These are phyloP conservation scores for Volucella inanis DNA, from an alignment of 2,888 invertebrate genomes.

Conservation along the genomic window DNA sequence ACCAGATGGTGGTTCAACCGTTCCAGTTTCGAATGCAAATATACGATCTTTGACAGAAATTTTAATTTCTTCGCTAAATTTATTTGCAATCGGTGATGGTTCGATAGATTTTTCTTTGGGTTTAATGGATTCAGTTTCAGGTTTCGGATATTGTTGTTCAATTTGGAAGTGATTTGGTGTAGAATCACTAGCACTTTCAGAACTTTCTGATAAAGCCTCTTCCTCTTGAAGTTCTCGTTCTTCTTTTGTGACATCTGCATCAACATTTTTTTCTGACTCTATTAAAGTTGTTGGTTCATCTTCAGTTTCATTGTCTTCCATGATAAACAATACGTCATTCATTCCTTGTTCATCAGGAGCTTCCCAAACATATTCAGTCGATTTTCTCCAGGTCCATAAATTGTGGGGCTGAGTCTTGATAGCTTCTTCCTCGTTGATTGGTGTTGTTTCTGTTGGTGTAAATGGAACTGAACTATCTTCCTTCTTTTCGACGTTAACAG, in stretches of 20 bases:
- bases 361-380: slow-evolving; percentile 53
- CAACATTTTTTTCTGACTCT: slow-evolving; percentile 77
- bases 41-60: slow-evolving; percentile 81
- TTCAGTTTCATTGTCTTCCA: slow-evolving; percentile 55
- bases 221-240: slow-evolving; percentile 69
- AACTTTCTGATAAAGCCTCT: slow-evolving; percentile 37
- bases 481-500: slow-evolving; percentile 79
- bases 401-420: slow-evolving; percentile 49
- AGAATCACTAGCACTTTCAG: slow-evolving; percentile 64
- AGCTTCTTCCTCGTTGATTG: slow-evolving; percentile 2
- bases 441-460: background rate
- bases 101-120: slow-evolving; percentile 19
- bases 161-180: slow-evolving; percentile 78
- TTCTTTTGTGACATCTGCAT: slow-evolving; percentile 46
- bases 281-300: slow-evolving; percentile 76
- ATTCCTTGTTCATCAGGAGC: slow-evolving; percentile 36
- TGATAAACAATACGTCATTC: slow-evolving; percentile 22
- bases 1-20: slow-evolving; percentile 51
- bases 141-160: slow-evolving; percentile 66
- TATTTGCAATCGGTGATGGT: slow-evolving; percentile 41
- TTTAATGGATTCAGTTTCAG: slow-evolving; percentile 75
- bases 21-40: slow-evolving; percentile 79
- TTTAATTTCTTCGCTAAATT: slow-evolving; percentile 77
- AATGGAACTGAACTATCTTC: slow-evolving; percentile 48
- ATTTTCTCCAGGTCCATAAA: slow-evolving; percentile 63